Base-by-base conservation (phyloP, 2,888 invertebrate genomes). In the Iphiclides podalirius region DNA sequence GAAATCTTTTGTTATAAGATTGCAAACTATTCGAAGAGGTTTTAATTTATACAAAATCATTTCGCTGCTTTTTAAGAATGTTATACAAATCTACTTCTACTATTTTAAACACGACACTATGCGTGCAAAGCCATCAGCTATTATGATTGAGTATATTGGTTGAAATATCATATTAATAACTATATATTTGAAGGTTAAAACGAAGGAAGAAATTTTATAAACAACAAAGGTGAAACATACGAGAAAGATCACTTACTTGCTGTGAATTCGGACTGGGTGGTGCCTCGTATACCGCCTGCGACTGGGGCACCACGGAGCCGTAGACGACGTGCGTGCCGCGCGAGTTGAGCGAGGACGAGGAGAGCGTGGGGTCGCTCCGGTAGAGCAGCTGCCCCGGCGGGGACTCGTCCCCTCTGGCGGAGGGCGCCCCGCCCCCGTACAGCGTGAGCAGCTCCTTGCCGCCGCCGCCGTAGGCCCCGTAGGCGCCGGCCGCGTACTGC, bases 311-410 rank as follows among this genome's bases (percentile, higher is more conserved):
- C 57, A 83, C 79, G 37, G 82, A 76, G 57, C 80, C 80, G 73
- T 83, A 89, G 1, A 88, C 79, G n/a, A 89, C 79, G 64, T 85
- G 86, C 31, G 90, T 83, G 31, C 84, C 87, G 43, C 90, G 89
- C 54, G 90, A 70, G 40, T 72, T 66, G 57, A 92, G 78, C n/a
- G 89, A 90, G 0, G 92, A 90, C 0, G 93, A 91, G 0, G 91
- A 90, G 41, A 93, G 78, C 38, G 92, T 92, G n/a, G 93, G 93
- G 71, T 93, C 93, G 52, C 89, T 89, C 57, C 92, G 91, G 71
- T 91, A 92, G 65, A 92, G 81, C 50, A 92, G 84, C 60, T 90
- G 88, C 1, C 84, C 83, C 0, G 92, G 91, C 3, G 91, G 90
- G 12, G 90, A 90, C 51, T 90, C 85, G 54, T 89, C 84, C 0